A percentile compares a stretch with the other conserved stretches of the same genome.
Conservation (phyloP, 2,797 vertebrate species). For the Mormyrus hasselquistii region DNA sequence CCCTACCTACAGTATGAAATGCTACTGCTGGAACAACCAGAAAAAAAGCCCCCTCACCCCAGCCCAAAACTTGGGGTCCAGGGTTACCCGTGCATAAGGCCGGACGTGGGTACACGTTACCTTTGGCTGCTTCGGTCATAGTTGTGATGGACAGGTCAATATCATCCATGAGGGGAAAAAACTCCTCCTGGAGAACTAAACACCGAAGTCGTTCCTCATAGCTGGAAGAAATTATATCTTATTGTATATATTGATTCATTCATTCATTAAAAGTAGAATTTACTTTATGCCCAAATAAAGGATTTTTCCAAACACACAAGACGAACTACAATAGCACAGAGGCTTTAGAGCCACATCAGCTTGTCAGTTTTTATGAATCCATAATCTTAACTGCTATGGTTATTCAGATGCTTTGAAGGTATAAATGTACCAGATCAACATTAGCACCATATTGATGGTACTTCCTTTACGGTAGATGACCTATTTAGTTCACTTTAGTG, state of each 20-base stretch:
- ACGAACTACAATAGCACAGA: background rate
- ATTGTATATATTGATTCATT: background rate
- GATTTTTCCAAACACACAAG: background rate
- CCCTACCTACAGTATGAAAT: background rate
- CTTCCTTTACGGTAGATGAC: background rate
- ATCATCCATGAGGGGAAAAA: conserved; percentile 60
- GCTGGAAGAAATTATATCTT: conserved; percentile 42
- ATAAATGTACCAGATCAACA: background rate
- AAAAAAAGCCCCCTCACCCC: background rate
- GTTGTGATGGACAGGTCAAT: conserved; percentile 55
- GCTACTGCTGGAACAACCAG: background rate
- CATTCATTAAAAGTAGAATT: background rate
- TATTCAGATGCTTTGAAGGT: background rate
- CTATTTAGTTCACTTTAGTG: background rate
- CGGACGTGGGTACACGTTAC: conserved; percentile 38
- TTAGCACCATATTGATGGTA: background rate
- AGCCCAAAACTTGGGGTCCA: background rate
- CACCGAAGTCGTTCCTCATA: conserved; percentile 62
- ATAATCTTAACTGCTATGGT: background rate
- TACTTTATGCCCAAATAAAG: background rate
- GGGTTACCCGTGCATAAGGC: background rate
- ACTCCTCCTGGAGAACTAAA: conserved; percentile 73
- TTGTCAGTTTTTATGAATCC: background rate
- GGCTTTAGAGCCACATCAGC: background rate
- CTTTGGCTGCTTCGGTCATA: conserved; percentile 60